These are phyloP conservation scores for Ranitomeya variabilis DNA, from an alignment of 2,113 vertebrate genomes.

Conservation along the genomic window DNA sequence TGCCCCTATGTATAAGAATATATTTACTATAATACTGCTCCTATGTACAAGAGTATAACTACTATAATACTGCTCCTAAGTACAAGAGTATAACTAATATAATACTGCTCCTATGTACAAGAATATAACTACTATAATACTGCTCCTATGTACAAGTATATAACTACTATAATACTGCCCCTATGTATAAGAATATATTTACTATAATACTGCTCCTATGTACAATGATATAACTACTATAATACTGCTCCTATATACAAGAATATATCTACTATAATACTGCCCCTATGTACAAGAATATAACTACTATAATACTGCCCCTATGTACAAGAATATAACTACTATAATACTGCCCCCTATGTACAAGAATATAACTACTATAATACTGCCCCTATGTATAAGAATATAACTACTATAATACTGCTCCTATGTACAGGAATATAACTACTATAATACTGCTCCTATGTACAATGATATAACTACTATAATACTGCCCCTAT, in stretches of 20 bases:
- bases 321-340: not conserved
- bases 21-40: too few species aligned
- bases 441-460: not conserved
- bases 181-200: not conserved
- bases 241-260: not conserved
- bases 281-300: not conserved
- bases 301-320: conserved; percentile 5
- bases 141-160: not conserved
- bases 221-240: too few species aligned
- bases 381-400: not conserved
- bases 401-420: conserved; percentile 11
- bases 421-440: not conserved
- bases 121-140: conserved; percentile 2
- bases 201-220: not conserved
- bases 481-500: conserved; percentile 4
- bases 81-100: not conserved
- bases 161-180: not conserved
- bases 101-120: not conserved
- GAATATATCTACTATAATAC: too few species aligned
- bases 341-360: not conserved
- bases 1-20: too few species aligned
- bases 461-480: not conserved
- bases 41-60: not conserved
- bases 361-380: too few species aligned
- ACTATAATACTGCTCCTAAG: not conserved